Evolutionary conservation across 35 echinoderm and acorn worm genomes (phyloP), one percentile per base, ranked within the genome.

Genomic region (Apostichopus japonicus): DNA sequence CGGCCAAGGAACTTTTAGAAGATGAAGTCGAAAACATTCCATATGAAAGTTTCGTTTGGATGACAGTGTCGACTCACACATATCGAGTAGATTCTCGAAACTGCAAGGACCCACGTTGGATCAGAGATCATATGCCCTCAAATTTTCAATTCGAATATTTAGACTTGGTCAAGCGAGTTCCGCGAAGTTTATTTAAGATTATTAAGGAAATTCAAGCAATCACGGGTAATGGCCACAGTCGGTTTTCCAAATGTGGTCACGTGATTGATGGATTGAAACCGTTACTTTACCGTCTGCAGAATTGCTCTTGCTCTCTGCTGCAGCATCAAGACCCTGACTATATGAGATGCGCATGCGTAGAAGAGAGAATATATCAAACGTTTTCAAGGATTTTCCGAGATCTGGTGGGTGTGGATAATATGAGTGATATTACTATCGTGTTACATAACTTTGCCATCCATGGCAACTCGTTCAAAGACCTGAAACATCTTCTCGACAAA

Each of bases 161-260:
- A 15, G 90, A 77, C n/a, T 53, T 79, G 15, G 72, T 79, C 33
- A 91, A 78, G 52, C 33, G 90, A 58, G 54, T 77, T 24, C 90
- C 90, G 23, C 54, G 53, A 58, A 91, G 23, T n/a, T 24, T 91
- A 22, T 91, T 91, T 24, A 91, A 77, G 2, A 51, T 91, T 58
- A 79, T 91, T 9, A 91, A 91, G 76, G 90, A 77, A 59, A 91
- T 91, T 23, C 90, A 91, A 53, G 19, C 23, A 7, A 61, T 91
- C 10, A 91, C 76, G 8, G 90, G 90, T 2, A 54, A 91, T 19
- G 90, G 90, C 6, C 90, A 91, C 53, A 19, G 54, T 79, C 9
- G 22, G 79, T 91, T 61, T 58, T 91, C 90, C 4, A 78, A 78
- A 51, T 91, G 90, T 24, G 90, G 90, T 79, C 90, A 91, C 33